phyloP scores from a whole-genome alignment of 1,140 invertebrate species.

The Pseudomyrmex cubaensis region DNA sequence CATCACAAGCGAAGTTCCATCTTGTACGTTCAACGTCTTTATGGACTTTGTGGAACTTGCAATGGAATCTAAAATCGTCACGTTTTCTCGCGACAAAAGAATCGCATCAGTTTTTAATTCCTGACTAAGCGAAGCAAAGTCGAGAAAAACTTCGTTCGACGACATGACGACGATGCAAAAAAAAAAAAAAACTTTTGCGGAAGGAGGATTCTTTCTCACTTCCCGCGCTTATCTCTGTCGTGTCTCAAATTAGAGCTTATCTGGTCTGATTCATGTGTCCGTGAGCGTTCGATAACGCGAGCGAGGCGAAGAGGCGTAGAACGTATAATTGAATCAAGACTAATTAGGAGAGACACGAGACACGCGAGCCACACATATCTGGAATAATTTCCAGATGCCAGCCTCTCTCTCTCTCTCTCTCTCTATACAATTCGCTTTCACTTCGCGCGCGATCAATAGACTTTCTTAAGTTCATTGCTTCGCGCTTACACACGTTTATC shows the following conservation, averaged over 20 bases:
- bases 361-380: conserved; percentile 76
- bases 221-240: background rate
- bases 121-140: too few relatives aligned
- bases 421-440: background rate
- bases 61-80: too few relatives aligned
- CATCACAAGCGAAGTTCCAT: too few relatives aligned
- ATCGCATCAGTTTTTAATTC: too few relatives aligned
- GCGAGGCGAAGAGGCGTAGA: conserved; percentile 55
- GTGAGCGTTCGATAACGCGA: conserved; percentile 34
- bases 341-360: conserved; percentile 78
- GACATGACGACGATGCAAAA: too few relatives aligned
- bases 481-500: too few relatives aligned
- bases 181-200: too few relatives aligned
- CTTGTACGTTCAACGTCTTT: too few relatives aligned
- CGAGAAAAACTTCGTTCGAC: too few relatives aligned
- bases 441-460: conserved; percentile 5
- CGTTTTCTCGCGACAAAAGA: too few relatives aligned
- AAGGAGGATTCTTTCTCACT: background rate
- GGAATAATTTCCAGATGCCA: conserved; percentile 61
- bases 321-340: conserved; percentile 75
- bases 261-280: background rate
- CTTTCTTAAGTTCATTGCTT: background rate
- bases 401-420: background rate
- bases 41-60: too few relatives aligned
- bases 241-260: conserved; percentile 21